Conservation (phyloP, 2,888 invertebrate genomes). For the Tolmerus cingulatus region DNA sequence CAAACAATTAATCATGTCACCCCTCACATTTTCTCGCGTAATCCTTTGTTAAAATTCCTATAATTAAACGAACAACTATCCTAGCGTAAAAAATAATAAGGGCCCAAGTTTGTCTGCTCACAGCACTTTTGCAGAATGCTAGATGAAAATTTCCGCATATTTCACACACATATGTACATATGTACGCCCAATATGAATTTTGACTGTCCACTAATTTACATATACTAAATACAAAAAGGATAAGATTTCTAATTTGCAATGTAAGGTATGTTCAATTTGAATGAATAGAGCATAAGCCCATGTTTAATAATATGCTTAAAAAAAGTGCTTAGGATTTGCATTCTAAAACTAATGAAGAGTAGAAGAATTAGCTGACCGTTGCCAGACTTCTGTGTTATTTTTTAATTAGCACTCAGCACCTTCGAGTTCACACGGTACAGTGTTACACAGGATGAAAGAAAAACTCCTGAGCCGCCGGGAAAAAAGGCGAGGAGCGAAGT, state of each 20-base stretch:
- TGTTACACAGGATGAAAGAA: conserved; percentile 38
- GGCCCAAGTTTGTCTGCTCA: background rate
- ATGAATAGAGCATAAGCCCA: too few relatives aligned
- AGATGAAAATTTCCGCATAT: background rate
- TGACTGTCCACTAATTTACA: background rate
- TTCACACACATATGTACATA: background rate
- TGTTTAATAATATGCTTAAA: too few relatives aligned
- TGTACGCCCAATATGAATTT: background rate
- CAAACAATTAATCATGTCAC: background rate
- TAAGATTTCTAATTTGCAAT: too few relatives aligned
- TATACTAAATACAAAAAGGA: too few relatives aligned
- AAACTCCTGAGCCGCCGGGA: background rate
- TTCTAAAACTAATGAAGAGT: background rate
- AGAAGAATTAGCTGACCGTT: background rate
- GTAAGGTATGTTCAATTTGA: too few relatives aligned
- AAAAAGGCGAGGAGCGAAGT: background rate
- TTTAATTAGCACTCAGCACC: conserved; percentile 37
- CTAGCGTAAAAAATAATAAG: background rate
- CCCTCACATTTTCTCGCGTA: background rate
- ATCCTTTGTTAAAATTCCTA: background rate
- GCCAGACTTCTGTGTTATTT: conserved; percentile 14
- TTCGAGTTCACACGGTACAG: conserved; percentile 38
- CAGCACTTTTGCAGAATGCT: background rate
- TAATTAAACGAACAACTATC: background rate
- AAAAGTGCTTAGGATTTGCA: background rate